A percentile compares a stretch with the other conserved stretches of the same genome.
These are phyloP conservation scores for Corythaixoides concolor DNA, from an alignment of 2,113 vertebrate species.

Conservation along the genomic window DNA sequence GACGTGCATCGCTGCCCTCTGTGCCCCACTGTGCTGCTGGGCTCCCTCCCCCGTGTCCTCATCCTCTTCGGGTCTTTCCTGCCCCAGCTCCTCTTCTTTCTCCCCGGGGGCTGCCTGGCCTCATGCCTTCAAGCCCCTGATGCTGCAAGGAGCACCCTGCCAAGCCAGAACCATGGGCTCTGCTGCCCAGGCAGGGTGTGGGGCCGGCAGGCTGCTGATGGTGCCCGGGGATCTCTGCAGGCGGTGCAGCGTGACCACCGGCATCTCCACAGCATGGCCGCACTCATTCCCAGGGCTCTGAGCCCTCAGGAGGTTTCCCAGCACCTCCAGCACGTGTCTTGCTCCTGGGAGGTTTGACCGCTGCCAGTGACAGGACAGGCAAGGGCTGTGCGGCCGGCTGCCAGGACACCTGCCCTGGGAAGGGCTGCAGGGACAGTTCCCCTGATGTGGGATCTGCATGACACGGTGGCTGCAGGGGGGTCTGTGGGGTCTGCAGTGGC, in stretches of 20 bases:
- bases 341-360: neutral
- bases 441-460: rapidly evolving
- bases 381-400: neutral
- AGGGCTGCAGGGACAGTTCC: neutral
- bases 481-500: neutral
- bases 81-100: neutral
- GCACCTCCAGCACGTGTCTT: neutral
- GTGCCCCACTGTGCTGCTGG: rapidly evolving
- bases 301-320: neutral
- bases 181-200: neutral
- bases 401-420: neutral
- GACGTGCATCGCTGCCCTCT: neutral
- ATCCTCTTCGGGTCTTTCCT: neutral
- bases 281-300: neutral
- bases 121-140: neutral
- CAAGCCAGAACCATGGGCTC: rapidly evolving
- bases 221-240: neutral
- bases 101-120: neutral
- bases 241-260: neutral
- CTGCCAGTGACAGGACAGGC: neutral
- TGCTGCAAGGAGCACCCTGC: neutral
- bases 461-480: rapidly evolving
- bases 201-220: neutral
- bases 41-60: neutral
- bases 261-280: neutral